phyloP scores from a whole-genome alignment of 1,140 invertebrate species.

The Dendrolimus punctatus region DNA sequence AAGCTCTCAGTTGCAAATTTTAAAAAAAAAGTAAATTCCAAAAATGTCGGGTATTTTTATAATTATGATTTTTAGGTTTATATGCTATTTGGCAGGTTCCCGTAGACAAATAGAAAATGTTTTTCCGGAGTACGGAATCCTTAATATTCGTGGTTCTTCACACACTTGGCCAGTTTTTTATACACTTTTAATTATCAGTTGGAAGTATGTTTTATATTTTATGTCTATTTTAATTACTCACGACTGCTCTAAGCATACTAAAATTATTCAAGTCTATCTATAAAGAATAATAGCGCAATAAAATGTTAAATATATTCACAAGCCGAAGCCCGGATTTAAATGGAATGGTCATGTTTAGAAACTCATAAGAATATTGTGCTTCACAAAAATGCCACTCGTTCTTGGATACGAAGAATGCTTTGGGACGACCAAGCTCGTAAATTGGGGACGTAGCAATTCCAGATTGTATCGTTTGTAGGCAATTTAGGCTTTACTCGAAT shows the following conservation, averaged over 20 bases:
- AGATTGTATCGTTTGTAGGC: slow-evolving; percentile 44
- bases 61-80: no score
- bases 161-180: slow-evolving; percentile 5
- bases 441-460: slow-evolving; percentile 33
- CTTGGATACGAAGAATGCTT: slow-evolving; percentile 34
- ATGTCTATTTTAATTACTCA: slow-evolving; percentile 7
- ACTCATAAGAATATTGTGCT: slow-evolving; percentile 46
- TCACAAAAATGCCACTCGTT: slow-evolving; percentile 46
- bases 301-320: slow-evolving; percentile 42
- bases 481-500: slow-evolving; percentile 29
- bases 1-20: no score
- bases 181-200: not conserved
- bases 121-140: no score
- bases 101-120: no score
- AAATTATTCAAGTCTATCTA: slow-evolving; percentile 32
- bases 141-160: not conserved
- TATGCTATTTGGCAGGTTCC: no score
- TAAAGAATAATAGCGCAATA: slow-evolving; percentile 43
- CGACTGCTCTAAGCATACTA: slow-evolving; percentile 14
- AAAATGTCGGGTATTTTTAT: no score
- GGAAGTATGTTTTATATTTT: slow-evolving; percentile 3
- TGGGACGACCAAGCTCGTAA: slow-evolving; percentile 36
- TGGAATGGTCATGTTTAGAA: slow-evolving; percentile 56
- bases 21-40: no score
- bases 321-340: slow-evolving; percentile 41